These are phyloP conservation scores for Takifugu rubripes DNA, from an alignment of 2,797 vertebrate species.

Conservation along the genomic window DNA sequence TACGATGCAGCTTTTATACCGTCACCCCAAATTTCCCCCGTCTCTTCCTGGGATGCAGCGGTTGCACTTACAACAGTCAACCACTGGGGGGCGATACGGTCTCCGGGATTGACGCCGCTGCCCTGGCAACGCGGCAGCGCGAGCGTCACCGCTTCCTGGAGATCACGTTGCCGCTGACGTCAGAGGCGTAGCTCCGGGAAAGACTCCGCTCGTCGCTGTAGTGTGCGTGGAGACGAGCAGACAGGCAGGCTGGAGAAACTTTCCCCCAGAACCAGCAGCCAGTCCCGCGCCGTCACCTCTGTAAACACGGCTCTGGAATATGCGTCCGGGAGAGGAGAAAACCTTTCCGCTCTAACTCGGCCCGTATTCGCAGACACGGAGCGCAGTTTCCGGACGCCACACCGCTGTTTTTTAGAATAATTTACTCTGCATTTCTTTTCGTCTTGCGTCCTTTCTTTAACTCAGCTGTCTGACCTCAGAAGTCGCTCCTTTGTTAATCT, in stretches of 20 bases:
- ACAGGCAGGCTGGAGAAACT: conserved; percentile 52
- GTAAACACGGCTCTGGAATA: conserved; percentile 53
- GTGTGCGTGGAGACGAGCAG: conserved; percentile 37
- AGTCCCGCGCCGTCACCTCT: conserved; percentile 1
- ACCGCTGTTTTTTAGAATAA: conserved; percentile 38
- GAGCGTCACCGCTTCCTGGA: conserved; percentile 76
- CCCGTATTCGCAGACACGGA: conserved; percentile 17
- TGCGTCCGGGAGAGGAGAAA: conserved; percentile 30
- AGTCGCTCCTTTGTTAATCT: conserved; percentile 10
- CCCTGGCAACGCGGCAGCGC: conserved; percentile 39
- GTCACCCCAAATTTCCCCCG: too few species aligned
- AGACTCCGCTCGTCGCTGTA: conserved; percentile 42
- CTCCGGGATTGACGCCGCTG: conserved; percentile 22
- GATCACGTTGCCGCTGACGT: conserved; percentile 71
- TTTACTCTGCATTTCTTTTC: conserved; percentile 37
- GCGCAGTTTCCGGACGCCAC: conserved; percentile 73
- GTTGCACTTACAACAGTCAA: conserved; percentile 9
- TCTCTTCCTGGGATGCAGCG: neutral
- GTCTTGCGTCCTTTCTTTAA: conserved; percentile 17
- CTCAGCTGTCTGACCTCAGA: conserved; percentile 4
- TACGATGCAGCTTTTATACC: too few species aligned
- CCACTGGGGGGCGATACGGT: conserved; percentile 40
- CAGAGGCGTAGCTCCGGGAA: conserved; percentile 64
- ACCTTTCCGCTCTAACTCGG: conserved; percentile 18
- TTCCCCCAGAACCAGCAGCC: conserved; percentile 44